Evolutionary conservation across 1,140 invertebrate species (phyloP), one percentile per base, ranked within the genome.

Genomic region (Monomorium pharaonis): DNA sequence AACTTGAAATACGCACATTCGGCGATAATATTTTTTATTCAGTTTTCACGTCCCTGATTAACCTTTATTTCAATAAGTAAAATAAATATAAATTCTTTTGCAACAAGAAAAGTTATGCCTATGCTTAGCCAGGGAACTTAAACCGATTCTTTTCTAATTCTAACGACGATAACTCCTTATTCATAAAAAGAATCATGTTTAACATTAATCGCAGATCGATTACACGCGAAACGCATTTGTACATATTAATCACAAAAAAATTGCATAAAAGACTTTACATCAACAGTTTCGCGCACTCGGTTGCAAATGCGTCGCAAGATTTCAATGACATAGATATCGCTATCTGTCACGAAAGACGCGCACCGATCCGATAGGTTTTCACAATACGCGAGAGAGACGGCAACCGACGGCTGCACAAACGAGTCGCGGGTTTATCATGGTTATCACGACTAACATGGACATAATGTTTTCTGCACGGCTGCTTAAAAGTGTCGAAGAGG

Each of bases 401-500:
- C 21, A 37, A 21, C 63, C 49, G 85, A 16, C 30, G 27, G 21
- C 9, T 51, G 27, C 47, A n/a, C 27, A 42, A 47, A 72, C n/a
- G 21, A 21, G 51, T 0, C 27, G n/a, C n/a, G 33, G 44, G 75
- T 62, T 87, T 78, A 84, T 88, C 72, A 75, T 86, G 84, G 84
- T 88, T 88, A 88, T 80, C 24, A 37, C 16, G 77, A 30, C 84
- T 16, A 77, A 84, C 76, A 91, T 85, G 89, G 87, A 92, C 89
- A 92, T 90, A 92, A 92, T 92, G 89, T 92, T 91, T 90, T 91
- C 84, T 80, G 84, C 88, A 89, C 67, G 74, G 78, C 30, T 77
- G 70, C 80, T 84, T 88, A 93, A 92, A 92, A 95, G 93, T 95
- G 94, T 95, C 94, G 91, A 93, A 91, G 90, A 94, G 91, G 94